Percentiles rank a stretch among this genome's conserved stretches.
Conservation (phyloP, 2,797 vertebrate species). For the Iguana delicatissima region DNA sequence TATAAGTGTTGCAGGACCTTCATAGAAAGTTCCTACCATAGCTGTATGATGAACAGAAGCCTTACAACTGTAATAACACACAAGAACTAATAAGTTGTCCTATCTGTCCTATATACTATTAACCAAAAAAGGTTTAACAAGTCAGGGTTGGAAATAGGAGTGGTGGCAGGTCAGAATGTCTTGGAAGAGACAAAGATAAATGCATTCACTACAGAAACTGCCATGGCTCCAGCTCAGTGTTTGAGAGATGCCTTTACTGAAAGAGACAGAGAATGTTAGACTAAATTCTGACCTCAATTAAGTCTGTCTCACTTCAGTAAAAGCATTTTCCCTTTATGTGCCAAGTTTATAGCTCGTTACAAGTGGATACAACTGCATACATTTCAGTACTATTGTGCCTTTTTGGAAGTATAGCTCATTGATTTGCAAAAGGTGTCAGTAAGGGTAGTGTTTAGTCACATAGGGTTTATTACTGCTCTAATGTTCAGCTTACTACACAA, state of each 20-base stretch:
- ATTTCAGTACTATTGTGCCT: neutral
- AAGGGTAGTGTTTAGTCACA: neutral
- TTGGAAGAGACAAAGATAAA: neutral
- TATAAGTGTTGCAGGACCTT: neutral
- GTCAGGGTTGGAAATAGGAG: neutral
- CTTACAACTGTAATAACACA: neutral
- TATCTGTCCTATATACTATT: neutral
- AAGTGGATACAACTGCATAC: conserved; percentile 22
- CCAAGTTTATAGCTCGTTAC: neutral
- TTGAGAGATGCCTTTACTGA: conserved; percentile 11
- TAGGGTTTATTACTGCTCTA: neutral
- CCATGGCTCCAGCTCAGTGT: neutral
- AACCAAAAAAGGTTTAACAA: neutral
- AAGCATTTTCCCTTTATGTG: neutral
- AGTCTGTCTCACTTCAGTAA: neutral
- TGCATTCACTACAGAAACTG: neutral
- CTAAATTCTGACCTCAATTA: conserved; percentile 31
- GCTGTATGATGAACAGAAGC: neutral
- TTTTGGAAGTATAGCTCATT: neutral
- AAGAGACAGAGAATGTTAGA: conserved; percentile 4
- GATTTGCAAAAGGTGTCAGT: neutral
- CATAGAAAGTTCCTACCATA: neutral
- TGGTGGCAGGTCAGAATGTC: neutral
- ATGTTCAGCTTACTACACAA: neutral
- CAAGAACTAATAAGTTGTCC: neutral